phyloP scores from a whole-genome alignment of 1,140 invertebrate genomes.

The Camponotus vicinus region DNA sequence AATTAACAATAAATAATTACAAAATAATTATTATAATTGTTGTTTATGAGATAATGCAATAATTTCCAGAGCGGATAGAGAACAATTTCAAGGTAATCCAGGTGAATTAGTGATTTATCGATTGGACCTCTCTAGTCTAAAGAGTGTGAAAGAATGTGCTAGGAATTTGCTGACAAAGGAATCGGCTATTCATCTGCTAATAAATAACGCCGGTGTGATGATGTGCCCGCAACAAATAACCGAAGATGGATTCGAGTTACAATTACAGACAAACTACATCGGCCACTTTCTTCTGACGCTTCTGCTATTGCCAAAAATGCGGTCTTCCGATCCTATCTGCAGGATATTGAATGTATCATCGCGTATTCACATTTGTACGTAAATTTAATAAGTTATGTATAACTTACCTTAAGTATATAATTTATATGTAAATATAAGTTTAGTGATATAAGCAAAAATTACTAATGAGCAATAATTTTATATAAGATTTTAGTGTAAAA shows the following conservation, averaged over 20 bases:
- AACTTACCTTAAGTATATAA: no score
- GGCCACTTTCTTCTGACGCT: conserved; percentile 95
- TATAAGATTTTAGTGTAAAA: no score
- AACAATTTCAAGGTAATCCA: conserved; percentile 82
- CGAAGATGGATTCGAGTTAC: conserved; percentile 93
- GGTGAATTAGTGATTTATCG: conserved; percentile 88
- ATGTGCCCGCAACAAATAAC: conserved; percentile 89
- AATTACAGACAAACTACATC: conserved; percentile 92
- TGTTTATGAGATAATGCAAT: no score
- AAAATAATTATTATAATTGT: background rate
- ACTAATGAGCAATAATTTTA: background rate
- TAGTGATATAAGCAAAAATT: background rate
- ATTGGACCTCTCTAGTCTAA: conserved; percentile 91
- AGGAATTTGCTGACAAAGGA: conserved; percentile 88
- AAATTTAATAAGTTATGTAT: background rate
- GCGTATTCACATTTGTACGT: background rate
- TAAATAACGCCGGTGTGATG: conserved; percentile 95
- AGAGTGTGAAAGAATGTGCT: conserved; percentile 91
- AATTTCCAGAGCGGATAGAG: conserved; percentile 73
- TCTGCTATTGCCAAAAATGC: conserved; percentile 90
- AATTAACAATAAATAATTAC: background rate
- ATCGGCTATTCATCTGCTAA: conserved; percentile 89
- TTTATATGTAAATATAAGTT: background rate
- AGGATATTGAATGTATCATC: conserved; percentile 91
- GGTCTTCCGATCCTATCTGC: conserved; percentile 86